Percentiles rank a stretch among this genome's conserved stretches.
Conservation (phyloP, 2,888 invertebrate species). For the Scaptomyza tumidula region DNA sequence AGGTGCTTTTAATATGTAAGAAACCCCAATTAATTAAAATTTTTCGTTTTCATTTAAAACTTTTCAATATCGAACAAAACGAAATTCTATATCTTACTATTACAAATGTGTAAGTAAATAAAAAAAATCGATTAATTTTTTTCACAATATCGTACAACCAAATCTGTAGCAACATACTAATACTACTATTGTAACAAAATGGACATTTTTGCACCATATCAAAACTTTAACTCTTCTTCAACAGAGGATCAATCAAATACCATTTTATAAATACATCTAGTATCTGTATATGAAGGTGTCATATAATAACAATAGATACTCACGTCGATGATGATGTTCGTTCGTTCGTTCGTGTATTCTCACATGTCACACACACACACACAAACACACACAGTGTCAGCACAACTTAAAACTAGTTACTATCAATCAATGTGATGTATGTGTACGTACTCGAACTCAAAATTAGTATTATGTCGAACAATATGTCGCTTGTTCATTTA, state of each 20-base stretch:
- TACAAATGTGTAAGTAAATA: conserved; percentile 80
- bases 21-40: conserved; percentile 29
- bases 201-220: background rate
- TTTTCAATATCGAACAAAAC: conserved; percentile 61
- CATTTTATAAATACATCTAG: background rate
- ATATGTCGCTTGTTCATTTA: no score
- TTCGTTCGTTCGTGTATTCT: background rate
- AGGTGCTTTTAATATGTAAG: conserved; percentile 16
- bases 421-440: background rate
- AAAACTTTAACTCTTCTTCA: background rate
- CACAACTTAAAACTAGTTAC: background rate
- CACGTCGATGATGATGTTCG: background rate
- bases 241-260: background rate
- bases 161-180: conserved; percentile 19
- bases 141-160: conserved; percentile 23
- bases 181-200: background rate
- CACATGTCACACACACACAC: background rate
- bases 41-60: conserved; percentile 63
- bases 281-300: background rate
- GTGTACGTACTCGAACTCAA: conserved; percentile 5
- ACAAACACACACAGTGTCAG: background rate
- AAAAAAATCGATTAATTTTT: conserved; percentile 39
- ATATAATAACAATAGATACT: background rate
- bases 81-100: conserved; percentile 66
- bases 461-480: no score